Conservation (phyloP, 2,113 vertebrate genomes). For the Electrona antarctica region DNA sequence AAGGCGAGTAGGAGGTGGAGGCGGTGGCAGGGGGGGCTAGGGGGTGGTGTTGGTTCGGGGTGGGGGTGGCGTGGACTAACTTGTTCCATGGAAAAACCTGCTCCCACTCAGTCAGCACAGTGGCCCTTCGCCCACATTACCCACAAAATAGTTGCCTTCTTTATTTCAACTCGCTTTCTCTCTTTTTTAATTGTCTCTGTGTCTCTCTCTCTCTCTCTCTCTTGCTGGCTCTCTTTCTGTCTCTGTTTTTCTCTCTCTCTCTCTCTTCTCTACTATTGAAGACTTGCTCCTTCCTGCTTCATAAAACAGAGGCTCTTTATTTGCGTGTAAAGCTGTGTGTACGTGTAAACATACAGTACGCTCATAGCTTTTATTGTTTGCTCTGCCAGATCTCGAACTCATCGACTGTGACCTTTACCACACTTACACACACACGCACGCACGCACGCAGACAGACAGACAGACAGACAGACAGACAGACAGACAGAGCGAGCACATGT, state of each 20-base stretch:
- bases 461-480: not conserved
- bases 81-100: constrained; percentile 67
- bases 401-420: not conserved
- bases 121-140: constrained; percentile 47
- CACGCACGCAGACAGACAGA: not conserved
- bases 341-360: not conserved
- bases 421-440: not conserved
- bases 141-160: constrained; percentile 41
- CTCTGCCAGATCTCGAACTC: too few species aligned
- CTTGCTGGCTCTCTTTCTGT: not conserved
- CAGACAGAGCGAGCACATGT: too few species aligned
- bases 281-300: constrained; percentile 35
- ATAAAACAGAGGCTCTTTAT: constrained; percentile 38
- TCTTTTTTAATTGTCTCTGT: constrained; percentile 39
- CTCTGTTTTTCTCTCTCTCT: not conserved
- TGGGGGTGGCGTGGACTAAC: constrained; percentile 12
- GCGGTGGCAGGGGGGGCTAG: constrained; percentile 10
- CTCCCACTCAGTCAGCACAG: constrained; percentile 54
- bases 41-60: not conserved
- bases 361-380: too few species aligned
- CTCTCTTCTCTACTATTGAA: not conserved
- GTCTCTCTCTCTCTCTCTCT: constrained; percentile 25
- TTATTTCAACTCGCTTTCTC: constrained; percentile 14
- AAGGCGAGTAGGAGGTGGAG: not conserved
- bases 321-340: not conserved